These are phyloP conservation scores for Netelia virgata DNA, from an alignment of 2,888 invertebrate genomes.

Conservation along the genomic window DNA sequence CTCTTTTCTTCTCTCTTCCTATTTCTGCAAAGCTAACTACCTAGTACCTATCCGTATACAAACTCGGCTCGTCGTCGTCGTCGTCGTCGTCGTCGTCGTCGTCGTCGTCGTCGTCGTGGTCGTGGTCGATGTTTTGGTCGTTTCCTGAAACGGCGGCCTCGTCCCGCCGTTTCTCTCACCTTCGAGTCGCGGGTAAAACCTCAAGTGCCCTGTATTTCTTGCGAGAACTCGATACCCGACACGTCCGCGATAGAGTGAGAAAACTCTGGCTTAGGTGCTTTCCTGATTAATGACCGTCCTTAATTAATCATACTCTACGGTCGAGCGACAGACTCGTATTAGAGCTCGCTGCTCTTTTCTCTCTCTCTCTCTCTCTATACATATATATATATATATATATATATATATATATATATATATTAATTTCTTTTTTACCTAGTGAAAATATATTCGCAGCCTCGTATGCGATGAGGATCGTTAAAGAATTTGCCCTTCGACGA, in stretches of 20 bases:
- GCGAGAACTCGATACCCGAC: conserved; percentile 56
- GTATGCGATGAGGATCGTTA: not conserved
- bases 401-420: not conserved
- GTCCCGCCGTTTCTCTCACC: conserved; percentile 24
- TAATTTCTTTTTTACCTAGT: not conserved
- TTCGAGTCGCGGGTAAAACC: conserved; percentile 35
- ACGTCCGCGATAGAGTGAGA: conserved; percentile 16
- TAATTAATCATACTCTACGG: conserved; percentile 64
- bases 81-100: too few relatives aligned
- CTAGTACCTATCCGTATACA: not conserved
- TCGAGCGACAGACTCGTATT: conserved; percentile 18
- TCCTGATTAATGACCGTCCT: conserved; percentile 63
- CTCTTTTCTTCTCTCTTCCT: too few relatives aligned
- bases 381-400: not conserved
- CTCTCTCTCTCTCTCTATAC: not conserved
- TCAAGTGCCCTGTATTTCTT: conserved; percentile 56
- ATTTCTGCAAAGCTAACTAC: conserved; percentile 38
- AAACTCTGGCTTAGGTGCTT: conserved; percentile 11
- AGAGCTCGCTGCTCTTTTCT: not conserved
- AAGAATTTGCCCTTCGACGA: conserved; percentile 13
- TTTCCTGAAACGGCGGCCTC: conserved; percentile 36
- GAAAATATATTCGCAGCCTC: not conserved
- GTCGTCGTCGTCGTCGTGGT: not conserved
- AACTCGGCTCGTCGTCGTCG: not conserved
- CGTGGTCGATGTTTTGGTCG: conserved; percentile 38